phyloP scores from a whole-genome alignment of 2,113 vertebrate genomes.

The Morone saxatilis region DNA sequence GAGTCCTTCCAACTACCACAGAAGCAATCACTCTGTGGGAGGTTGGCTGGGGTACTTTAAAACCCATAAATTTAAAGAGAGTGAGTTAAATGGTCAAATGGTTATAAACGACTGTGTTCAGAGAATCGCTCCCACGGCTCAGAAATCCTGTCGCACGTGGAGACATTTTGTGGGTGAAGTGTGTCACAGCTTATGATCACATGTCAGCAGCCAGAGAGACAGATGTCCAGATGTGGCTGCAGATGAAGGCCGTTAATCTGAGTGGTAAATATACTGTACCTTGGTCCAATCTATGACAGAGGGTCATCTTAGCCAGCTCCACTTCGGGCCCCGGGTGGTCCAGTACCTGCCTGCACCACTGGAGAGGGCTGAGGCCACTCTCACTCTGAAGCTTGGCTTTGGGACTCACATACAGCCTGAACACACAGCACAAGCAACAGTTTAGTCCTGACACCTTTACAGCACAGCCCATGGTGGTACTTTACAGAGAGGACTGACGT shows the following conservation, averaged over 20 bases:
- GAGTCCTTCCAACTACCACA: slow-evolving; percentile 27
- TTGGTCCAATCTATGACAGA: slow-evolving; percentile 96
- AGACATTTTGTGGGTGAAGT: slow-evolving; percentile 28
- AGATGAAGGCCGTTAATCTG: slow-evolving; percentile 45
- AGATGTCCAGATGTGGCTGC: slow-evolving; percentile 48
- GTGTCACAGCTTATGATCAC: slow-evolving; percentile 54
- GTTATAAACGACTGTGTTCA: background rate
- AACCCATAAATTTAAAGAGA: slow-evolving; percentile 21
- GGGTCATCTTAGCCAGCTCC: slow-evolving; percentile 93
- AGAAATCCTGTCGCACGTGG: slow-evolving; percentile 46
- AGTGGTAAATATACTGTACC: slow-evolving; percentile 82
- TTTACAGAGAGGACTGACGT: background rate
- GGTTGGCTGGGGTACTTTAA: slow-evolving; percentile 24
- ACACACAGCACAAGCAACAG: slow-evolving; percentile 30
- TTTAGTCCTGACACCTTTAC: slow-evolving; percentile 31
- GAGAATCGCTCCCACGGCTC: slow-evolving; percentile 32
- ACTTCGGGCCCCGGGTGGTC: slow-evolving; percentile 94
- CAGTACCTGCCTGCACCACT: slow-evolving; percentile 96
- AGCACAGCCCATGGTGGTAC: background rate
- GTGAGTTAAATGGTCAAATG: slow-evolving; percentile 11
- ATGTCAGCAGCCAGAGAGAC: slow-evolving; percentile 44
- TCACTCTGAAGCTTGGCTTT: slow-evolving; percentile 85
- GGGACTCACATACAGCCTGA: slow-evolving; percentile 92
- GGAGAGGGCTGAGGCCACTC: slow-evolving; percentile 87
- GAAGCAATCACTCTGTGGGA: slow-evolving; percentile 40